Conservation (phyloP, 2,113 vertebrate species). For the Saiga tatarica region DNA sequence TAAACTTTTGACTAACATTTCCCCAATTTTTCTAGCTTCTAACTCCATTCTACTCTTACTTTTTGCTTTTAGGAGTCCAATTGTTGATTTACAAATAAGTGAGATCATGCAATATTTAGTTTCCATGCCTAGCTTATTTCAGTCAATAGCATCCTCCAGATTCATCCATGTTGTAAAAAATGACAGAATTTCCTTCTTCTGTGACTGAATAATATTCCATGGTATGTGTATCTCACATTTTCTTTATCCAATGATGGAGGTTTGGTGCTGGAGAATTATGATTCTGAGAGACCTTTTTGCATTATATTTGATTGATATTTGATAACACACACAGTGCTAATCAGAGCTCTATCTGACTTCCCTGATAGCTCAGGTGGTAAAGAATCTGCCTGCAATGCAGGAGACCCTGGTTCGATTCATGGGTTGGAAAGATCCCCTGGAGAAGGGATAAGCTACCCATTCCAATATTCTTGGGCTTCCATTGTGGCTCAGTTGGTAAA, state of each 20-base stretch:
- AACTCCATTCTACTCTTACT: not conserved
- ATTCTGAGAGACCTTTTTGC: not conserved
- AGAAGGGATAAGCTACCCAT: not conserved
- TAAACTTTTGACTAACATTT: not conserved
- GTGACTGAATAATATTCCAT: not conserved
- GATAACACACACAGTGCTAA: not conserved
- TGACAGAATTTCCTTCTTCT: not conserved
- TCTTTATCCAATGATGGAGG: not conserved
- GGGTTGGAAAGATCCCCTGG: not conserved
- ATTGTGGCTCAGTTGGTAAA: not conserved
- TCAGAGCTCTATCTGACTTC: not conserved
- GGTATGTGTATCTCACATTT: not conserved
- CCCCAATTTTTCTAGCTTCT: not conserved
- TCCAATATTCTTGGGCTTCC: not conserved
- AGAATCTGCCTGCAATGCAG: not conserved
- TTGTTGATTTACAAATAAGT: not conserved
- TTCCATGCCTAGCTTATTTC: not conserved
- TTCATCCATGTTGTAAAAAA: not conserved
- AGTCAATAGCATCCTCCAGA: not conserved
- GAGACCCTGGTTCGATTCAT: accelerated
- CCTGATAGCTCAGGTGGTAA: not conserved
- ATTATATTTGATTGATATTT: not conserved
- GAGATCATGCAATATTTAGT: not conserved
- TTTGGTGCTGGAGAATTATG: not conserved
- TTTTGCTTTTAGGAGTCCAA: not conserved